Evolutionary conservation across 2,797 vertebrate species (phyloP).

Genomic region (Channallabes apus): DNA sequence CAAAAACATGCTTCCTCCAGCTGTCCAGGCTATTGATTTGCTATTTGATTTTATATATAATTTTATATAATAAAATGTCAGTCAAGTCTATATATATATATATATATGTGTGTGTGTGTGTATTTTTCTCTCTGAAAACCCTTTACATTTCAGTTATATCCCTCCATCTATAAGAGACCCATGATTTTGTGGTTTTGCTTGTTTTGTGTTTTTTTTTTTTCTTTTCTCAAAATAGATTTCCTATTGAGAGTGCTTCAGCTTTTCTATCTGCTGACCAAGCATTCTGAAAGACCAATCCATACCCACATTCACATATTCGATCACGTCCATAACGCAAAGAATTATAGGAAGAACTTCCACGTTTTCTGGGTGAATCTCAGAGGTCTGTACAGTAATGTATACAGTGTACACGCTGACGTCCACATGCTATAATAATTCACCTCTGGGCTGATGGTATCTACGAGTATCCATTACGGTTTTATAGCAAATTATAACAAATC

Average conservation of each 20-base stretch:
- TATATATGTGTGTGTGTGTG: no score
- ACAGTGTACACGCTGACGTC: neutral
- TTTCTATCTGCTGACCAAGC: neutral
- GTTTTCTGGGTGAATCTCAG: neutral
- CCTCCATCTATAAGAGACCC: neutral
- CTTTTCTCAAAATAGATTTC: neutral
- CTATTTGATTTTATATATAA: no score
- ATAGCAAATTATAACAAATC: constrained; percentile 35
- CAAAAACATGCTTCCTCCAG: neutral
- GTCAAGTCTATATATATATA: no score
- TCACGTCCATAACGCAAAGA: neutral
- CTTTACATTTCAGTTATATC: neutral
- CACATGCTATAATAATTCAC: neutral
- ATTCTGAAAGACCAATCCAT: neutral
- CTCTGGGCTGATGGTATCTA: neutral
- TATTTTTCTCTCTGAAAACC: no score
- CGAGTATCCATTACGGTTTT: neutral
- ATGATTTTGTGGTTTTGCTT: neutral
- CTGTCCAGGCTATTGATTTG: neutral
- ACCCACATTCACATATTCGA: neutral
- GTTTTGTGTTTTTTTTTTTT: neutral
- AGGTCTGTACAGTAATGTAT: neutral
- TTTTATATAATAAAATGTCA: no score
- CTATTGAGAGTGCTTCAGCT: neutral
- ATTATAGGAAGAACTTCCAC: neutral